Evolutionary conservation across 2,113 vertebrate genomes (phyloP).

Genomic region (Excalfactoria chinensis): DNA sequence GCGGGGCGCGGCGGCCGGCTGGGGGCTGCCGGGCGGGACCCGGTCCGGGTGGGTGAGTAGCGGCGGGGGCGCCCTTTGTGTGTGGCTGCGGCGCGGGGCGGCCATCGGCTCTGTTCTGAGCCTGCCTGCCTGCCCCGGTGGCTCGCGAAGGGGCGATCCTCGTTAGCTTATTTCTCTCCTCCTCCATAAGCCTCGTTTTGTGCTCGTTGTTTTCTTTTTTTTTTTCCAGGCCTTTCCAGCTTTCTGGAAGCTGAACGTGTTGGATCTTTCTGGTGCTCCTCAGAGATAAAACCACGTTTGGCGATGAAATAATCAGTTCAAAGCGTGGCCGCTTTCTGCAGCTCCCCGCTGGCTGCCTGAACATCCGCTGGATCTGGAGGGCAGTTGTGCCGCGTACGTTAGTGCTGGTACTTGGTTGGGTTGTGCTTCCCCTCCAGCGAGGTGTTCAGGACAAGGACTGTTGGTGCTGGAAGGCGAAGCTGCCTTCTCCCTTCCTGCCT

Average conservation of each 20-base stretch:
- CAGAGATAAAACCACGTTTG: background rate
- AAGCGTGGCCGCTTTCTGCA: background rate
- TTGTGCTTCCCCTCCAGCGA: rapidly evolving
- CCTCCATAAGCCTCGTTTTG: too few relatives aligned
- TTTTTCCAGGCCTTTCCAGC: background rate
- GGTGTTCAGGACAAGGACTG: background rate
- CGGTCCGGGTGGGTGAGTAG: background rate
- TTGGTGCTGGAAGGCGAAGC: background rate
- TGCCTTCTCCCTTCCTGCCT: background rate
- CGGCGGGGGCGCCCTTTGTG: background rate
- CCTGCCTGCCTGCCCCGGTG: background rate
- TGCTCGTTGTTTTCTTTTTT: background rate
- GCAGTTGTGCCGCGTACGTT: background rate
- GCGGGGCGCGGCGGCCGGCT: too few relatives aligned
- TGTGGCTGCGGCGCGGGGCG: background rate
- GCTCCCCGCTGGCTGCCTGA: background rate
- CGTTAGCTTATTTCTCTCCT: too few relatives aligned
- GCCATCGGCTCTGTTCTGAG: background rate
- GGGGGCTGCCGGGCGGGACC: too few relatives aligned
- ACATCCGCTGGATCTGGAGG: too few relatives aligned
- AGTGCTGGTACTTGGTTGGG: too few relatives aligned
- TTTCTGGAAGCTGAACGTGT: background rate
- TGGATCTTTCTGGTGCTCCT: background rate
- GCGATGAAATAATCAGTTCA: background rate
- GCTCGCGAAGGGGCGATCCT: background rate